Conservation (phyloP, 1,140 invertebrate species). For the Plutomurus gul region DNA sequence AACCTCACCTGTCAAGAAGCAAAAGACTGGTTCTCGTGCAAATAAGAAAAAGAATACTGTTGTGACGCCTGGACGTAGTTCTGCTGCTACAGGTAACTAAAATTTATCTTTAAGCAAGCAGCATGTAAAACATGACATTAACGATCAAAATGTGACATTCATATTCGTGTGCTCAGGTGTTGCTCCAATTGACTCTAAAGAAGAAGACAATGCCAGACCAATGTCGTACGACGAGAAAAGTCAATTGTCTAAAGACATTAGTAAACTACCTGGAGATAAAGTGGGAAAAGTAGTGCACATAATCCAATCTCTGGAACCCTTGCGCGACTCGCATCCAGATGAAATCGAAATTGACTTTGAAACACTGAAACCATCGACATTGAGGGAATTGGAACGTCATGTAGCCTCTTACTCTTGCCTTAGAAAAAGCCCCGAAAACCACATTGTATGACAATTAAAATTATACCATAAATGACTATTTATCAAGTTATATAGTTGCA, state of each 20-base stretch:
- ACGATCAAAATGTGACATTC: no score
- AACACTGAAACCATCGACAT: slow-evolving; percentile 95
- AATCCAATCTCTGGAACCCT: slow-evolving; percentile 94
- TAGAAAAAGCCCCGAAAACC: slow-evolving; percentile 96
- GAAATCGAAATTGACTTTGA: slow-evolving; percentile 99
- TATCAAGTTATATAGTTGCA: slow-evolving; percentile 7
- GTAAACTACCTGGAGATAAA: slow-evolving; percentile 98
- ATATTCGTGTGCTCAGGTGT: slow-evolving; percentile 6
- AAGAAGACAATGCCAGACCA: slow-evolving; percentile 94
- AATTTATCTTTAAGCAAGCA: background rate
- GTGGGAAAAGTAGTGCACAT: slow-evolving; percentile 97
- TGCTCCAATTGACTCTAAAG: slow-evolving; percentile 82
- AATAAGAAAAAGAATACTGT: slow-evolving; percentile 64
- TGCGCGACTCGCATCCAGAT: slow-evolving; percentile 98
- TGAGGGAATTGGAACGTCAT: slow-evolving; percentile 95
- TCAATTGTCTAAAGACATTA: slow-evolving; percentile 97
- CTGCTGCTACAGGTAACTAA: background rate
- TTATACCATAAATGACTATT: slow-evolving; percentile 28
- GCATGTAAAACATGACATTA: background rate
- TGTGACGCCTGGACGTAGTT: slow-evolving; percentile 3
- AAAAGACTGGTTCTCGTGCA: slow-evolving; percentile 63
- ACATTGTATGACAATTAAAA: slow-evolving; percentile 68
- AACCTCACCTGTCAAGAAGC: slow-evolving; percentile 66
- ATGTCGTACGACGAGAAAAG: slow-evolving; percentile 99
- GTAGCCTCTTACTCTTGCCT: slow-evolving; percentile 95